A percentile compares a stretch with the other conserved stretches of the same genome.
phyloP scores from a whole-genome alignment of 2,113 vertebrate species.

The Excalfactoria chinensis region DNA sequence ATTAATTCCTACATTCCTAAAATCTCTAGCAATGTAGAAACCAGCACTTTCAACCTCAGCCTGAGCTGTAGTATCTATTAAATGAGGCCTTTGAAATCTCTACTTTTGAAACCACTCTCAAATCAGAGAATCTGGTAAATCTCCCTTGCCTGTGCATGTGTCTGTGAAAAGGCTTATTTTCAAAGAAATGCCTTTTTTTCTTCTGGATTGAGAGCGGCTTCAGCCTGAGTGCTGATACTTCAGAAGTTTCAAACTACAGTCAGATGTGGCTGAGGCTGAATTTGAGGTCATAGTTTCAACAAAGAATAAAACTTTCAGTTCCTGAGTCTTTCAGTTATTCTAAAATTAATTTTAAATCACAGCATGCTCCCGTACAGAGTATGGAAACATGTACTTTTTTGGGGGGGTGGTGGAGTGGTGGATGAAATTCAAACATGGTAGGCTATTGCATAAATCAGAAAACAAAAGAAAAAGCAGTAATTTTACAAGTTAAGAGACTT shows the following conservation, averaged over 20 bases:
- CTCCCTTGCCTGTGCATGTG: not conserved
- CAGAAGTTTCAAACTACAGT: conserved; percentile 15
- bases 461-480: not conserved
- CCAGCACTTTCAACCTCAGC: conserved; percentile 1
- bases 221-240: not conserved
- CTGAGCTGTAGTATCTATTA: not conserved
- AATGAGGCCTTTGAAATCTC: conserved; percentile 28
- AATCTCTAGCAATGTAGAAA: conserved; percentile 15
- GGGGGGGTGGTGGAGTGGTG: not conserved
- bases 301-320: not conserved
- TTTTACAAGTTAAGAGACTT: not conserved
- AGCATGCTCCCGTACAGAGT: not conserved
- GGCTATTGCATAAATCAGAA: not conserved
- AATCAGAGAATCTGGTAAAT: conserved; percentile 36
- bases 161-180: conserved; percentile 34
- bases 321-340: not conserved
- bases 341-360: conserved; percentile 17
- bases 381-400: not conserved
- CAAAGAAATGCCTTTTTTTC: not conserved
- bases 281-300: not conserved
- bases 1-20: conserved; percentile 34
- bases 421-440: not conserved
- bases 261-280: not conserved
- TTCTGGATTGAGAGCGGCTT: not conserved
- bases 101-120: conserved; percentile 32